Base-by-base conservation (phyloP, 2,113 vertebrate species). In the Charina bottae region DNA sequence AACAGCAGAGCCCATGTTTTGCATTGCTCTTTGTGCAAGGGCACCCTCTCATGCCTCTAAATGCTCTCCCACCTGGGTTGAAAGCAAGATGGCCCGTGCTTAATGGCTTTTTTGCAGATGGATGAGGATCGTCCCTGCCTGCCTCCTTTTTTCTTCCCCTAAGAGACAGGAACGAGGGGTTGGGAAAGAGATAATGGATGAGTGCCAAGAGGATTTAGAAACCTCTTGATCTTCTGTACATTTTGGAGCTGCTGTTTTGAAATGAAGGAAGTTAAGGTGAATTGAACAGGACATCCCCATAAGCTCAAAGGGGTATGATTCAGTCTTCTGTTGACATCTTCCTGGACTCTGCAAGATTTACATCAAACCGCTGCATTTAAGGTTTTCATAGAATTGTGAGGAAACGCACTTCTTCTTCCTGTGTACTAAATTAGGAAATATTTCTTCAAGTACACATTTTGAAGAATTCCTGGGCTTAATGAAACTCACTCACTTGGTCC, bases 311-410 rank as follows among this genome's bases (percentile, higher is more conserved):
- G 87, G 33, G 13, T 84, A n/a, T 85, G 91, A 89, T 89, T 92
- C 91, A 92, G 24, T 33, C 42, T 84, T 83, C 37, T 62, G 87
- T 92, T 84, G 87, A 62, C 87, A 89, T 62, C 68, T 89, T 62
- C 26, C 28, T 49, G 87, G 33, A 7, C 26, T 62, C 53, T 89
- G 21, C 4, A 26, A 1, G 2, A 17, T 15, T n/a, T 37, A 37
- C n/a, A 55, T 23, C 46, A 28, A 64, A 12, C 19, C 33, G 2
- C 6, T 54, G 42, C 3, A 11, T 37, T 78, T 46, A 37, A 78
- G 53, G 62, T 5, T 59, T 83, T 88, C 56, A 10, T 37, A 19
- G 28, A 89, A 60, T 62, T 62, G 28, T 59, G 62, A 23, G 56
- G 72, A 59, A 83, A 84, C 28, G 12, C 21, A 15, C 28, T 49